Evolutionary conservation across 2,113 vertebrate genomes (phyloP).

Genomic region (Saguinus imperator): DNA sequence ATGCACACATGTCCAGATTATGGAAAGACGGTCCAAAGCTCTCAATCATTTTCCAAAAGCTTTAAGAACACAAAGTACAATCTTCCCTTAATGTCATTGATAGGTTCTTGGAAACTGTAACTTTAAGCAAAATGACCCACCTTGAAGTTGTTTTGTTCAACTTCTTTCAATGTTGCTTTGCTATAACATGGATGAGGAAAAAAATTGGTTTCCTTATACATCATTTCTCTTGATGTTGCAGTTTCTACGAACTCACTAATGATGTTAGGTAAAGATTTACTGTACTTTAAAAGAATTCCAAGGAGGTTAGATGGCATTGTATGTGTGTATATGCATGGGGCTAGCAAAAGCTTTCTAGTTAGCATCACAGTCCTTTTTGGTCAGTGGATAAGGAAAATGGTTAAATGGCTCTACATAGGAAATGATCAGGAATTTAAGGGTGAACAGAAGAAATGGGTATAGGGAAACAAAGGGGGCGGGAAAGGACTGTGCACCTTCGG

Average conservation of each 20-base stretch:
- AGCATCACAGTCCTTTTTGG: not conserved
- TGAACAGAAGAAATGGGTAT: not conserved
- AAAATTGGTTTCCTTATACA: not conserved
- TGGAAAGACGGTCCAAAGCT: not conserved
- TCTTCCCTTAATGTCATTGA: not conserved
- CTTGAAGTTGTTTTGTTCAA: not conserved
- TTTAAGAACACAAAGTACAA: not conserved
- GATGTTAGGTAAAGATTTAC: not conserved
- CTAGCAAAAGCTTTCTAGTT: not conserved
- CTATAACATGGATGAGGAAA: not conserved
- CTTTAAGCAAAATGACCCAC: not conserved
- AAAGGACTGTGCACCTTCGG: not conserved
- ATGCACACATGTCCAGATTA: not conserved
- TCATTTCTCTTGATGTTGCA: not conserved
- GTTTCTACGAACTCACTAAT: not conserved
- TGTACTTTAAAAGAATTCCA: not conserved
- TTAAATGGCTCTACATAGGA: not conserved
- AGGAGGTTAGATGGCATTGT: not conserved
- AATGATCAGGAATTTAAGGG: not conserved
- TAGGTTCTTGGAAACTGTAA: not conserved
- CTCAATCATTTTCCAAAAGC: not conserved
- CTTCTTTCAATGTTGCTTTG: not conserved
- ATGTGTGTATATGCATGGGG: fast-evolving
- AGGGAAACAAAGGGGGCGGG: not conserved
- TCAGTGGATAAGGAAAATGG: not conserved